Evolutionary conservation across 2,888 invertebrate species (phyloP).

Genomic region (Tanytarsus gracilentus): DNA sequence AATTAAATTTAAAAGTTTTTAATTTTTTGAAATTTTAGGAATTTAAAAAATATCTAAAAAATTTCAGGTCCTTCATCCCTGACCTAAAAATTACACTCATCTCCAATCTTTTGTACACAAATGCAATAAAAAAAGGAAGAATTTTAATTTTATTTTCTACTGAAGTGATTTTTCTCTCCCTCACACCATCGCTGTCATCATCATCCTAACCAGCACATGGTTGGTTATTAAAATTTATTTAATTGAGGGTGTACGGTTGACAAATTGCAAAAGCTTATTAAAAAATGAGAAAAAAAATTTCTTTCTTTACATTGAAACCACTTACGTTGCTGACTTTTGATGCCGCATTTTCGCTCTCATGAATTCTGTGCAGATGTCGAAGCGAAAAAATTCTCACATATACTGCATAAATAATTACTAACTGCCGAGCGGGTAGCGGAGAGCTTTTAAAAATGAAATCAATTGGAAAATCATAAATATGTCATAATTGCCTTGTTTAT

Average conservation of each 20-base stretch:
- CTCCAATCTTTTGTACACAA: no score
- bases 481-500: slow-evolving; percentile 30
- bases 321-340: no score
- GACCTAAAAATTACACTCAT: no score
- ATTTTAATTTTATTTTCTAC: slow-evolving; percentile 6
- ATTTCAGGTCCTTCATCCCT: no score
- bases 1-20: background rate
- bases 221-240: no score
- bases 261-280: slow-evolving; percentile 29
- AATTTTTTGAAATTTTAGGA: no score
- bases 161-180: background rate
- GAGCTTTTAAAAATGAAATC: slow-evolving; percentile 22
- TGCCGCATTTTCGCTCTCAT: background rate
- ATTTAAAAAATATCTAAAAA: no score
- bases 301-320: no score
- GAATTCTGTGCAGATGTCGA: slow-evolving; percentile 13
- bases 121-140: no score
- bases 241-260: slow-evolving; percentile 28
- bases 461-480: slow-evolving; percentile 30
- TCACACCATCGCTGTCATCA: background rate
- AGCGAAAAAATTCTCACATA: slow-evolving; percentile 9
- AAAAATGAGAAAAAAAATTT: no score
- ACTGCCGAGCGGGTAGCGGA: no score
- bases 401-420: slow-evolving; percentile 21
- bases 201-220: no score